A percentile compares a stretch with the other conserved stretches of the same genome.
Evolutionary conservation across 64 coral and sea anemone genomes (phyloP).

Genomic region (Platygyra sinensis): DNA sequence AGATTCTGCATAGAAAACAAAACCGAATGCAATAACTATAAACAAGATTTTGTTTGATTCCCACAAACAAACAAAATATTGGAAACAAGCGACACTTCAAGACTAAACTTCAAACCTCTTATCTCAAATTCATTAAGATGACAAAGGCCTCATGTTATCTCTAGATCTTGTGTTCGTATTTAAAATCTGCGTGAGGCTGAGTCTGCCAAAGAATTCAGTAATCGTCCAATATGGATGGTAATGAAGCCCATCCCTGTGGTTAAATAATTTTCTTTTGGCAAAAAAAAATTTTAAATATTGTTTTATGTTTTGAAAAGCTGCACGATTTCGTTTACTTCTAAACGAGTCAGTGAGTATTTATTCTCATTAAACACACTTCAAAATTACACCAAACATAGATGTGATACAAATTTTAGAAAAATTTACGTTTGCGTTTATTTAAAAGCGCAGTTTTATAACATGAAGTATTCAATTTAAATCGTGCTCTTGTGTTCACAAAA

Average conservation of each 20-base stretch:
- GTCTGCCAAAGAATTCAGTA: neutral
- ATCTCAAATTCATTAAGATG: neutral
- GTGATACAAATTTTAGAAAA: no score
- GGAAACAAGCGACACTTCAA: neutral
- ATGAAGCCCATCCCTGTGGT: neutral
- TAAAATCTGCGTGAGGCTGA: neutral
- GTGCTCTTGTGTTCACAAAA: no score
- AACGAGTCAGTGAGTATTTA: neutral
- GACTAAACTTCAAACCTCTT: neutral
- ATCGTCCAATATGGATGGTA: neutral
- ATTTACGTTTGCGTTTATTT: no score
- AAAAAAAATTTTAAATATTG: neutral
- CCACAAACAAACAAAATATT: neutral
- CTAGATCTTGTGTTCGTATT: neutral
- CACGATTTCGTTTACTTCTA: neutral
- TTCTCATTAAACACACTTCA: neutral
- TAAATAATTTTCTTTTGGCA: neutral
- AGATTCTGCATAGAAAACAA: neutral
- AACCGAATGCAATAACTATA: neutral
- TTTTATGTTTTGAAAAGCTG: neutral
- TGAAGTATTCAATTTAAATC: no score
- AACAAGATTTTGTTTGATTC: neutral
- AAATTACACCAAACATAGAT: no score
- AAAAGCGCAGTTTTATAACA: no score
- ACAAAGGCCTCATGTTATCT: conserved; percentile 1